phyloP scores from a whole-genome alignment of 2,113 vertebrate genomes.

The Urocolius indicus region DNA sequence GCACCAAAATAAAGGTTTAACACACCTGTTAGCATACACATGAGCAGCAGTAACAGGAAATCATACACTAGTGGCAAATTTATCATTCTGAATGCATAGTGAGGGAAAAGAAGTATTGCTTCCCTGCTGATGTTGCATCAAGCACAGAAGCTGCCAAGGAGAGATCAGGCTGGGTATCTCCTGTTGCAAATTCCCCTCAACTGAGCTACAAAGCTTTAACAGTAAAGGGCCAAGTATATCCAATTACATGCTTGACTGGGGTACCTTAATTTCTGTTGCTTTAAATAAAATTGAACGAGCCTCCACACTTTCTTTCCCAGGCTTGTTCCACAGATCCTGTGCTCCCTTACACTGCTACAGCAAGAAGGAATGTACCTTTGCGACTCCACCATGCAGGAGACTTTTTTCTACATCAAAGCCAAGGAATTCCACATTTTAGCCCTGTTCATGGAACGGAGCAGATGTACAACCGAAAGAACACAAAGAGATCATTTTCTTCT shows the following conservation, averaged over 20 bases:
- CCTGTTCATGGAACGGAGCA: not conserved
- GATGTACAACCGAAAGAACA: not conserved
- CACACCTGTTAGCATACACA: not conserved
- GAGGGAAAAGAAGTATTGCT: not conserved
- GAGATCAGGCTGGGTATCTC: not conserved
- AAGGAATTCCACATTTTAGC: not conserved
- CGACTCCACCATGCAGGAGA: not conserved
- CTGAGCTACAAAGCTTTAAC: not conserved
- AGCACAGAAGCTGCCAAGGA: not conserved
- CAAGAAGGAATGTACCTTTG: not conserved
- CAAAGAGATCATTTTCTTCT: not conserved
- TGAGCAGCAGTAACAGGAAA: not conserved
- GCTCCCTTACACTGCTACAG: not conserved
- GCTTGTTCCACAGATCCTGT: not conserved
- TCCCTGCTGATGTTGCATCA: not conserved
- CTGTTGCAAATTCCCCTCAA: not conserved
- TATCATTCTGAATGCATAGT: not conserved
- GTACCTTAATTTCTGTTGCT: slow-evolving; percentile 9
- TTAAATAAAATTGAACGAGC: not conserved
- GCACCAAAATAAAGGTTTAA: not conserved
- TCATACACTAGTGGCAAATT: not conserved
- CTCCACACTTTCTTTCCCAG: not conserved
- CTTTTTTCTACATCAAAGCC: not conserved
- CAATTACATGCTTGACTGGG: not conserved
- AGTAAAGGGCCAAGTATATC: not conserved